Base-by-base conservation (phyloP, 2,113 vertebrate genomes). In the Saccopteryx bilineata region DNA sequence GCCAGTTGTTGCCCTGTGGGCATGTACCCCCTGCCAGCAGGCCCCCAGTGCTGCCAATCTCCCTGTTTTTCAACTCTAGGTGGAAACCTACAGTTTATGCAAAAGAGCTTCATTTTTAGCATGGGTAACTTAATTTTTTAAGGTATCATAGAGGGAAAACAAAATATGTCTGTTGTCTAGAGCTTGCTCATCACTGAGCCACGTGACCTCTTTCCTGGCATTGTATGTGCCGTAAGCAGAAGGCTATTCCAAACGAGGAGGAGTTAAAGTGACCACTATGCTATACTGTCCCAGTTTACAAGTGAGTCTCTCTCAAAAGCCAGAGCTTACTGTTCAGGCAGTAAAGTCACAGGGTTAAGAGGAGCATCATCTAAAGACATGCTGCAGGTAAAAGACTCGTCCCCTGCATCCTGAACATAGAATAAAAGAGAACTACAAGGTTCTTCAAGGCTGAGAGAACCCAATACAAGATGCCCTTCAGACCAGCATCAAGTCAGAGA, bases 31-130 rank as follows among this genome's bases (percentile, higher is more conserved):
- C 7, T 21, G 54, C 18, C n/a, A 56, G 28, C 2, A 52, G 0
- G 5, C 5, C 5, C 2, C 1, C 2, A 46, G 4, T 9, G 56
- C 21, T 14, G 5, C 24, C 5, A 19, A 5, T 50, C 46, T 14
- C 46, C 50, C 19, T 54, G 1, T 31, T 76, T 48, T 65, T 76
- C 56, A 94, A 31, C 31, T 48, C 6, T 9, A 10, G 26, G 24
- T 19, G 6, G 14, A 87, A 69, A 82, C 31, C 3, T 10, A 24
- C 10, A 6, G 58, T 72, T 46, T 61, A 13, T 21, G 0, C 13
- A 4, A 60, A 74, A 48, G 33, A 74, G 5, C 31, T 28, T 61
- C 17, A 50, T 87, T 95, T 80, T 94, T 23, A 84, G 74, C 7
- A 81, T 17, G 4, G 7, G 13, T 10, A 50, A 69, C 10, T 85